Evolutionary conservation across 2,888 invertebrate species (phyloP).

Genomic region (Pollenia angustigena): DNA sequence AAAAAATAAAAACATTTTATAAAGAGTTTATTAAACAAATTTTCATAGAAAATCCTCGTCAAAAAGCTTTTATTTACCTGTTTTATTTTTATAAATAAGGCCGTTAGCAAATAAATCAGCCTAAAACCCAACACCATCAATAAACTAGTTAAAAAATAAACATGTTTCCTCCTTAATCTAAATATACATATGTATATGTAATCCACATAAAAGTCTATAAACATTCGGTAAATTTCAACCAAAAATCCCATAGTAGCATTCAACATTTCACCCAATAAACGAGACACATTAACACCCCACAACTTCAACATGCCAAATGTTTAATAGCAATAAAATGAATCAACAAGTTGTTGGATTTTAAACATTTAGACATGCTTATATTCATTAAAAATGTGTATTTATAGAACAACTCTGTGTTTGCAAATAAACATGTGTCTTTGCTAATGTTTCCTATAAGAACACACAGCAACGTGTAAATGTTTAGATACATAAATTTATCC

Average conservation of each 20-base stretch:
- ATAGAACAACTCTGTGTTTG: constrained; percentile 56
- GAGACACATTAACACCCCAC: constrained; percentile 1
- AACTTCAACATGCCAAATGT: background rate
- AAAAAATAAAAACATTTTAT: too few relatives aligned
- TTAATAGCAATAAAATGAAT: background rate
- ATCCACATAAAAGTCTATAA: background rate
- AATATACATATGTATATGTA: background rate
- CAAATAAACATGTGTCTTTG: background rate
- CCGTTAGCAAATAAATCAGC: constrained; percentile 43
- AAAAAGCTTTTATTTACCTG: too few relatives aligned
- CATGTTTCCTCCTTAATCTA: too few relatives aligned
- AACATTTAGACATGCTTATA: background rate
- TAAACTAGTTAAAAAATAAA: too few relatives aligned
- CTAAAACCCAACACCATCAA: background rate
- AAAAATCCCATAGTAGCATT: background rate
- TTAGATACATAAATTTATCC: constrained; percentile 40
- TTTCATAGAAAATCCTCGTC: too few relatives aligned
- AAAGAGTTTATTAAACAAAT: too few relatives aligned
- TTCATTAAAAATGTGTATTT: background rate
- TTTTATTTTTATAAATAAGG: too few relatives aligned
- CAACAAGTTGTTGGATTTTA: constrained; percentile 58
- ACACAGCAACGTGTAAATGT: constrained; percentile 30
- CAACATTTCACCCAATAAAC: background rate
- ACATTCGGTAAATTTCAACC: background rate
- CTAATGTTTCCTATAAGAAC: background rate